Evolutionary conservation across 2,113 vertebrate genomes (phyloP).

Genomic region (Passer montanus): DNA sequence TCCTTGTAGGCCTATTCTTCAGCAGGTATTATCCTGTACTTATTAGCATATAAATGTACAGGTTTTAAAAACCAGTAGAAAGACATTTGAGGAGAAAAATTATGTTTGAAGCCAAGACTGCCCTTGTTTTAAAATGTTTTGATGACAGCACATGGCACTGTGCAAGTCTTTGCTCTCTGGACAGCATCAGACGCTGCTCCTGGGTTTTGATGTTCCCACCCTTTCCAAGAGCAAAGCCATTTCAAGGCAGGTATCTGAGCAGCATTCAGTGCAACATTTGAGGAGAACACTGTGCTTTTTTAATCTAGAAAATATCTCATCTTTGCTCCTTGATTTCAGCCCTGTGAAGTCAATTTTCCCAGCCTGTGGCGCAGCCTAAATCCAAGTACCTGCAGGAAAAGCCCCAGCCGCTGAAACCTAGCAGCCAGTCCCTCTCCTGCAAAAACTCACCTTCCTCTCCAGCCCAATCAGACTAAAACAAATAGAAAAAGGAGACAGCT

Average conservation of each 20-base stretch:
- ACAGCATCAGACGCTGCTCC: background rate
- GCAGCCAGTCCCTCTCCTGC: background rate
- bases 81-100: background rate
- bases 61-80: background rate
- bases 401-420: background rate
- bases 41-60: background rate
- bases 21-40: background rate
- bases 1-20: background rate
- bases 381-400: background rate
- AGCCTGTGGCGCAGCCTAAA: background rate
- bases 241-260: background rate
- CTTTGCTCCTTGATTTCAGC: background rate
- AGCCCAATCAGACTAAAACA: background rate
- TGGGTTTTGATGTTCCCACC: background rate
- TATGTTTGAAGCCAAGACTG: background rate
- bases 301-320: background rate
- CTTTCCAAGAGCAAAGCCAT: background rate
- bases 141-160: background rate
- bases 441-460: background rate
- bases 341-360: background rate
- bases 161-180: background rate
- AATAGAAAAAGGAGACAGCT: background rate
- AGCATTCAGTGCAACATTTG: background rate
- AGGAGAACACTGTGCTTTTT: background rate
- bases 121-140: background rate